Evolutionary conservation across 2,888 invertebrate species (phyloP), one percentile per base, ranked within the genome.

Genomic region (Aphodius granarius): DNA sequence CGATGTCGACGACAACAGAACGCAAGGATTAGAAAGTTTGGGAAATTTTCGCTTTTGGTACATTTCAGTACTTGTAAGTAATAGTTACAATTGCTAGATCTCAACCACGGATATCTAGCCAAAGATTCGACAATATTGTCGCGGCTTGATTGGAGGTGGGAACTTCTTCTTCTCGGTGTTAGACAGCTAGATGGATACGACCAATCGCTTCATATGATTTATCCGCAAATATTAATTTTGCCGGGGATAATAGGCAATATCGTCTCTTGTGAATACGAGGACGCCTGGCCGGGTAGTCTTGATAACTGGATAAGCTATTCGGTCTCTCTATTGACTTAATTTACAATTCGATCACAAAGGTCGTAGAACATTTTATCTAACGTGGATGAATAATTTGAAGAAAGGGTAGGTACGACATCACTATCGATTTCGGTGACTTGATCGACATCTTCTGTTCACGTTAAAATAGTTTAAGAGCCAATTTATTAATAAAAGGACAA

Each of bases 221-320:
- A 66, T 66, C 66, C 21, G 66, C 66, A 66, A 66, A 66, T 66
- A 66, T 66, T 66, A 66, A 66, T 66, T 66, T 66, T 17, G 66
- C 66, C 20, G 21, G 66, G 66, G 66, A 21, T 66, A 66, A 19
- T 43, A 3, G 43, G 66, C 66, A 66, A 21, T 19, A 21, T 66
- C 21, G 20, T 17, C 66, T 15, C 20, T 21, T n/a, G 21, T 21
- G 18, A 21, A 66, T 21, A 17, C 18, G 66, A 19, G 16, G 66
- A 15, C 21, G 21, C 5, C 17, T 13, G n/a, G 21, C 21, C n/a
- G 20, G 66, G 20, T 17, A 15, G 17, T 66, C 66, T 21, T 66
- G 66, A 66, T 66, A 21, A 17, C 66, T n/a, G n/a, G 66, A 66
- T 66, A 66, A 66, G 66, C 21, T 66, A 17, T 43, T 13, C 43